These are phyloP conservation scores for Oscheius sp. DNA, from an alignment of 1,140 invertebrate species.

Conservation along the genomic window DNA sequence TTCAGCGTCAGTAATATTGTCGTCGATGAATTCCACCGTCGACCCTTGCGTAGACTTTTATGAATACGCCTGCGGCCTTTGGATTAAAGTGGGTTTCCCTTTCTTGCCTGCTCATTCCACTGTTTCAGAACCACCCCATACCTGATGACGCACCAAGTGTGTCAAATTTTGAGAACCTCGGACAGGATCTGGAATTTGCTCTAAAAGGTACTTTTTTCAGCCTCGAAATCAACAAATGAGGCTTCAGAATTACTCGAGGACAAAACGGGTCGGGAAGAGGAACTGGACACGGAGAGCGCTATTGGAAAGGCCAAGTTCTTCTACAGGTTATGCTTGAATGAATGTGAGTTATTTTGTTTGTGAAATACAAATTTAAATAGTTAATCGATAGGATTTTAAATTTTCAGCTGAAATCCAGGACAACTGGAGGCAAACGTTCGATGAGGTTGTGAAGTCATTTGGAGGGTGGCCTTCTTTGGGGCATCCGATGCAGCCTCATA, in stretches of 20 bases:
- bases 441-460: constrained; percentile 50
- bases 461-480: constrained; percentile 59
- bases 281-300: constrained; percentile 51
- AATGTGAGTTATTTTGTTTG: constrained; percentile 47
- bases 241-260: constrained; percentile 54
- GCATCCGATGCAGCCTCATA: constrained; percentile 14
- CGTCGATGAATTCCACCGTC: constrained; percentile 63
- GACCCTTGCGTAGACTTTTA: constrained; percentile 68
- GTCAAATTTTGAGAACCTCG: constrained; percentile 60
- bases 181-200: constrained; percentile 58
- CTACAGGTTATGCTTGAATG: constrained; percentile 61
- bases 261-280: constrained; percentile 32
- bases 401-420: constrained; percentile 49
- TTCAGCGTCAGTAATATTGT: constrained; percentile 59
- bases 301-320: constrained; percentile 60
- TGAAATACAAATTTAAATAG: constrained; percentile 2
- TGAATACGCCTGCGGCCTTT: constrained; percentile 66
- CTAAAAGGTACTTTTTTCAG: constrained; percentile 50
- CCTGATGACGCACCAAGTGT: constrained; percentile 61
- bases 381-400: constrained; percentile 13
- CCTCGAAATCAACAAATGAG: constrained; percentile 12
- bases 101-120: background rate
- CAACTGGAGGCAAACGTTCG: constrained; percentile 54
- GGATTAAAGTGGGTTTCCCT: constrained; percentile 52
- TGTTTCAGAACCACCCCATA: constrained; percentile 58